phyloP scores from a whole-genome alignment of 2,797 vertebrate species.

The Tokudaia tokunoshimensis region DNA sequence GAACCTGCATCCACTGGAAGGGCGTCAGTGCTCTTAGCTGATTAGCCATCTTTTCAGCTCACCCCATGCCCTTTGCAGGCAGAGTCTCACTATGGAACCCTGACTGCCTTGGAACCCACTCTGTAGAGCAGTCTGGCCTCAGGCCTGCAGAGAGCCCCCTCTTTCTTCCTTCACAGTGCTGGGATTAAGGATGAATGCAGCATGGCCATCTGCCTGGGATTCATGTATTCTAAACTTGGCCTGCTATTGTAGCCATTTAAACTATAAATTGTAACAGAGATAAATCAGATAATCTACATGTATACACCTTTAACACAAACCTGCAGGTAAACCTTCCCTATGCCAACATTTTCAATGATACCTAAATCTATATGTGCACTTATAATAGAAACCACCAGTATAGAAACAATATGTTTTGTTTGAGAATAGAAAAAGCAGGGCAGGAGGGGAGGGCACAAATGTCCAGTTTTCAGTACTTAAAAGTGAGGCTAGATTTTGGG shows the following conservation, averaged over 20 bases:
- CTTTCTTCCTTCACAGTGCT: background rate
- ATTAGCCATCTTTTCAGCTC: background rate
- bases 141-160: background rate
- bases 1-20: background rate
- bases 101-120: background rate
- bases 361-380: background rate
- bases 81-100: background rate
- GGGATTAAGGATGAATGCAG: background rate
- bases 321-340: background rate
- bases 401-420: no score
- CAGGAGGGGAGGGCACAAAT: no score
- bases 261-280: background rate
- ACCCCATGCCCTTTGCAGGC: background rate
- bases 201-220: background rate
- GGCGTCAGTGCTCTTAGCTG: background rate
- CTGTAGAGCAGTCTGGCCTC: background rate
- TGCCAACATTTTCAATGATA: background rate
- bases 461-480: background rate
- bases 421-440: background rate
- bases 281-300: background rate
- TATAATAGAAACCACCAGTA: fast-evolving
- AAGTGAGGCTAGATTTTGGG: background rate
- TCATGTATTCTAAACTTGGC: no score
- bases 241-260: background rate
- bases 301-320: no score